Evolutionary conservation across 2,797 vertebrate genomes (phyloP), one percentile per base, ranked within the genome.

Genomic region (Leptodactylus fallax): DNA sequence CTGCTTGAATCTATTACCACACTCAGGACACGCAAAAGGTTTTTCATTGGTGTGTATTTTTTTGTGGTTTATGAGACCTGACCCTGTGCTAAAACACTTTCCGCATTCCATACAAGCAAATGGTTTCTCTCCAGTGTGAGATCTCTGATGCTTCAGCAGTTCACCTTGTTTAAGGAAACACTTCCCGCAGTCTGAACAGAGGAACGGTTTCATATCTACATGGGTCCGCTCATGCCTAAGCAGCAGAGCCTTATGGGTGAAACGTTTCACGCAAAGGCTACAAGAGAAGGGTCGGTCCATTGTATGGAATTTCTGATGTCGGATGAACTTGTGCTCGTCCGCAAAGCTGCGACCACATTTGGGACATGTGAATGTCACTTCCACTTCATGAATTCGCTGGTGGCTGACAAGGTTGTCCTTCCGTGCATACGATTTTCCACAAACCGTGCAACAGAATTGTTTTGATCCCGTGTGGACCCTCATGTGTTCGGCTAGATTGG

Each of bases 1-100:
- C 76, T 79, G 84, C 12, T 79, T 85, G 25, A 85, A 85, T 14
- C 61, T 61, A 16, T 85, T 85, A 21, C 84, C 84, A 6, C 84
- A 85, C 7, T 85, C 58, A 5, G 84, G 21, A 67, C 84, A 85
- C 0, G 45, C 23, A 79, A 78, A 85, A 9, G 84, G 58, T 47
- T 79, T 85, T 21, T 79, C 72, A 4, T 17, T 47, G 14, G 74
- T 67, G 23, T 78, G 84, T 17, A 85, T 60, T 36, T 85, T 85
- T 56, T 77, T 74, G 56, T 85, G 83, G 56, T 77, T 85, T 14
- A 85, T 16, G 3, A 85, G 83, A 47, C 83, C 56, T 3, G 83
- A 74, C 45, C 56, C 83, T 1, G 55, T 76, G 55, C 55, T 51
- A 14, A 85, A 85, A 36, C 71, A 36, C 27, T 85, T 85, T 12